Evolutionary conservation across 2,113 vertebrate genomes (phyloP).

Genomic region (Tetrao urogallus): DNA sequence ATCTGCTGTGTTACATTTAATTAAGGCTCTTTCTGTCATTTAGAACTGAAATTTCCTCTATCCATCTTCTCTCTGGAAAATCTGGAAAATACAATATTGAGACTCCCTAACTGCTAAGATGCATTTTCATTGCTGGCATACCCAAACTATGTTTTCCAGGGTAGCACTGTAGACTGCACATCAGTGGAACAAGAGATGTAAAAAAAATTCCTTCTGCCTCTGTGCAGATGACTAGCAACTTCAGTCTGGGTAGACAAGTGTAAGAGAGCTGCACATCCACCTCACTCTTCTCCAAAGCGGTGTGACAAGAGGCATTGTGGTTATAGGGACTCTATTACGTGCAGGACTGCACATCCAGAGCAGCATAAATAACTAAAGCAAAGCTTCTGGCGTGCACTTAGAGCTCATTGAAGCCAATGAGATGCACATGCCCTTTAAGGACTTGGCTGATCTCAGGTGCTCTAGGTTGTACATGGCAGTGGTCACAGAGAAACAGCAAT

Average conservation of each 20-base stretch:
- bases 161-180: not conserved
- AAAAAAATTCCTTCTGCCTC: not conserved
- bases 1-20: not conserved
- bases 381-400: not conserved
- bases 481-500: not conserved
- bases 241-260: not conserved
- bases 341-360: not conserved
- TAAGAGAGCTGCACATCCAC: not conserved
- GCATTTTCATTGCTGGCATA: not conserved
- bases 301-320: not conserved
- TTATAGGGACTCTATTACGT: not conserved
- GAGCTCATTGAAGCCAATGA: not conserved
- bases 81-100: not conserved
- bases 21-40: not conserved
- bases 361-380: not conserved
- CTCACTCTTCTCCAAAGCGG: not conserved
- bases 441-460: not conserved
- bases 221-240: not conserved
- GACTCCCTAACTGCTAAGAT: not conserved
- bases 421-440: not conserved
- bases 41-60: not conserved
- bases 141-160: not conserved
- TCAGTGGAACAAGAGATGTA: rapidly evolving
- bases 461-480: not conserved
- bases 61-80: not conserved